These are phyloP conservation scores for Bostrychus sinensis DNA, from an alignment of 2,113 vertebrate genomes.

Conservation along the genomic window DNA sequence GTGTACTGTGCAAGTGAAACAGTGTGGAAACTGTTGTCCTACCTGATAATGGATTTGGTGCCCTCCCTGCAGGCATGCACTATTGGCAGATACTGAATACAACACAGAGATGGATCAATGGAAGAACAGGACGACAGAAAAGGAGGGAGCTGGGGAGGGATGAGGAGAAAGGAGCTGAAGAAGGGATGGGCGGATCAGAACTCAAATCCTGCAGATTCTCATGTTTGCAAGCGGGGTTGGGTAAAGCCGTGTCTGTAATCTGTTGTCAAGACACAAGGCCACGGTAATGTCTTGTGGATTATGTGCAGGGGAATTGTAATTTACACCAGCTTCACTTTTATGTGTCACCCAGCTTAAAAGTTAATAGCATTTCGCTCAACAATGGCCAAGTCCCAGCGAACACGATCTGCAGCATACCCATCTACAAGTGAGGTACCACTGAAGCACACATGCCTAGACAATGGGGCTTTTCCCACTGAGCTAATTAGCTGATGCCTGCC, in stretches of 20 bases:
- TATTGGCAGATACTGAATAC: conserved; percentile 83
- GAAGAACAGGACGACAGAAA: conserved; percentile 63
- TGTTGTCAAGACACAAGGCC: conserved; percentile 83
- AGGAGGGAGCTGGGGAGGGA: conserved; percentile 54
- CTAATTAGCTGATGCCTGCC: conserved; percentile 80
- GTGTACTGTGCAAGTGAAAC: conserved; percentile 67
- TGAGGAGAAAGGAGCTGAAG: conserved; percentile 63
- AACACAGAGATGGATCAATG: conserved; percentile 74
- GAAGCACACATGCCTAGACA: conserved; percentile 68
- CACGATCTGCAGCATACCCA: conserved; percentile 68
- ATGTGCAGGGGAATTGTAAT: conserved; percentile 80
- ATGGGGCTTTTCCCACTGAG: conserved; percentile 73
- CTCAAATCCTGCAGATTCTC: conserved; percentile 75
- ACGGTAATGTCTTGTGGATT: conserved; percentile 83
- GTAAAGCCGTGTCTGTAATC: conserved; percentile 78
- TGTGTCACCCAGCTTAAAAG: conserved; percentile 77
- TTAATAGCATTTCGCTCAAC: conserved; percentile 83
- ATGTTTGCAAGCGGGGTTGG: conserved; percentile 64
- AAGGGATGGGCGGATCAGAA: conserved; percentile 70
- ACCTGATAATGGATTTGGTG: conserved; percentile 85
- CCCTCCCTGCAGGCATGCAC: conserved; percentile 81
- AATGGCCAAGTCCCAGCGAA: conserved; percentile 74
- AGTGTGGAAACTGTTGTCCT: conserved; percentile 81
- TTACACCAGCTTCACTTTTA: conserved; percentile 84
- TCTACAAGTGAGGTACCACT: conserved; percentile 80